These are phyloP conservation scores for Romanogobio albipinnatus DNA, from an alignment of 2,113 vertebrate species.

Conservation along the genomic window DNA sequence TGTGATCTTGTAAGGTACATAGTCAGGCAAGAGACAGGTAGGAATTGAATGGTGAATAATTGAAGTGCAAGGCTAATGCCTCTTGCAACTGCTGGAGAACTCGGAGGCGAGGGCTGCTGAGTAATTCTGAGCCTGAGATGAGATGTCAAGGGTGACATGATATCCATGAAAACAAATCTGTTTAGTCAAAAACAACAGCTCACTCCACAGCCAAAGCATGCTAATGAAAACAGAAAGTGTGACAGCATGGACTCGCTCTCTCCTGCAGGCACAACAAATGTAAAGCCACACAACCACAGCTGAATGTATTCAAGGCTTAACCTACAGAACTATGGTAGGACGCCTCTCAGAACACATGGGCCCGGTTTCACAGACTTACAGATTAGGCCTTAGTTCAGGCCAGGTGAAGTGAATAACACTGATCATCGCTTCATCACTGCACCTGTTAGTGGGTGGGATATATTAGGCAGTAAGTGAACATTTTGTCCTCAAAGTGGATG, in stretches of 20 bases:
- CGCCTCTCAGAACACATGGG: not conserved
- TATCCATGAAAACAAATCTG: constrained; percentile 50
- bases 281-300: constrained; percentile 7
- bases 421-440: too few relatives aligned
- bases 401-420: too few relatives aligned
- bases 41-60: constrained; percentile 40
- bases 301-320: not conserved
- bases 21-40: constrained; percentile 1
- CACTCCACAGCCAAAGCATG: constrained; percentile 33
- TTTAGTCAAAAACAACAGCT: constrained; percentile 44
- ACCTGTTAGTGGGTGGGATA: too few relatives aligned
- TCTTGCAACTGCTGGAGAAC: constrained; percentile 7
- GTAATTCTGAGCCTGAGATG: constrained; percentile 51
- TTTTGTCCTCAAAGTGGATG: too few relatives aligned
- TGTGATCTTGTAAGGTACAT: constrained; percentile 20
- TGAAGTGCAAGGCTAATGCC: constrained; percentile 13
- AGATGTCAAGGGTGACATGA: constrained; percentile 43
- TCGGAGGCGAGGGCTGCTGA: constrained; percentile 10
- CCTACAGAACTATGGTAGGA: not conserved
- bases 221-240: constrained; percentile 50
- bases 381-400: too few relatives aligned
- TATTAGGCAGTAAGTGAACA: too few relatives aligned
- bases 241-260: constrained; percentile 21
- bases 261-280: constrained; percentile 30
- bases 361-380: too few relatives aligned